Evolutionary conservation across 2,797 vertebrate genomes (phyloP).

Genomic region (Australoheros facetus): DNA sequence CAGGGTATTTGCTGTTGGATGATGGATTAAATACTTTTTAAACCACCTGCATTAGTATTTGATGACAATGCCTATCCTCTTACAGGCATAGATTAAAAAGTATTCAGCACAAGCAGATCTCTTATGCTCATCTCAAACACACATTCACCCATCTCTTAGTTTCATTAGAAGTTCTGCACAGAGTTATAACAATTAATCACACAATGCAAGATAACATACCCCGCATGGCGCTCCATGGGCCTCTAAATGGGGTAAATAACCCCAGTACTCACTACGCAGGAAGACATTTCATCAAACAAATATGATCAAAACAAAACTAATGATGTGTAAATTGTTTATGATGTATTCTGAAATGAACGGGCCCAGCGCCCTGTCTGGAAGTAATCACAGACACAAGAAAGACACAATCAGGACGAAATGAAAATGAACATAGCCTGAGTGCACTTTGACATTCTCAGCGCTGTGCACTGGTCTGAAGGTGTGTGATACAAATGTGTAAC

Average conservation of each 20-base stretch:
- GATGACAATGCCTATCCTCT: background rate
- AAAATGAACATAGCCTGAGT: conserved; percentile 67
- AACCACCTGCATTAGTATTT: conserved; percentile 14
- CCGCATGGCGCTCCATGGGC: conserved; percentile 54
- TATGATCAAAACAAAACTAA: conserved; percentile 87
- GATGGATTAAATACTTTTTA: conserved; percentile 13
- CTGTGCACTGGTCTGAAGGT: conserved; percentile 37
- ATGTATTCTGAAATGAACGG: conserved; percentile 77
- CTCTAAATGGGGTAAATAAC: conserved; percentile 81
- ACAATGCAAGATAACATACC: conserved; percentile 56
- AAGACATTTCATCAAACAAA: conserved; percentile 82
- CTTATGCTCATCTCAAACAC: background rate
- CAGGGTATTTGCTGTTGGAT: background rate
- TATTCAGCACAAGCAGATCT: conserved; percentile 7
- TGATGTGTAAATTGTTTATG: conserved; percentile 86
- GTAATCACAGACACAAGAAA: conserved; percentile 78
- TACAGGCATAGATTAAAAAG: conserved; percentile 14
- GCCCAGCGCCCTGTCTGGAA: conserved; percentile 61
- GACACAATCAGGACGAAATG: conserved; percentile 80
- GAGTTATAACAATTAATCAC: conserved; percentile 79
- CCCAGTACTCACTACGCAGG: conserved; percentile 70
- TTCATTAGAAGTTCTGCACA: conserved; percentile 57
- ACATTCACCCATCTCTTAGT: conserved; percentile 16
- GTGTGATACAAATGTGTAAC: conserved; percentile 29
- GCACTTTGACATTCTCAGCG: conserved; percentile 55